Percentiles rank a stretch among this genome's conserved stretches.
phyloP scores from a whole-genome alignment of 2,113 vertebrate species.

The Vimba vimba region DNA sequence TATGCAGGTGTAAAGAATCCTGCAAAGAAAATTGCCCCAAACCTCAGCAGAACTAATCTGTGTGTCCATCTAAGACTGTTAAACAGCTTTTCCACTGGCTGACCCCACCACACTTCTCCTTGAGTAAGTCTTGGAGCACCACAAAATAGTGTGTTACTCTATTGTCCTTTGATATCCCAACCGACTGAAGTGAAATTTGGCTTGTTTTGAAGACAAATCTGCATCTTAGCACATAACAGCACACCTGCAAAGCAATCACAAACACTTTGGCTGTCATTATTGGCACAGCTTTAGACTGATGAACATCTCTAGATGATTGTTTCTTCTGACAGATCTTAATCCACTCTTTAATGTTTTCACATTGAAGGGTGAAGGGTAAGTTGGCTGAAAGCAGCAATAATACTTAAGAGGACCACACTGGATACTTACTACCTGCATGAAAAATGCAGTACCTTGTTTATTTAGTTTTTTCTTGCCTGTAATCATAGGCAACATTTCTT shows the following conservation, averaged over 20 bases:
- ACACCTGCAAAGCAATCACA: neutral
- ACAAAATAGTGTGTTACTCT: neutral
- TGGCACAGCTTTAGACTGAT: neutral
- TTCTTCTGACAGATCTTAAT: neutral
- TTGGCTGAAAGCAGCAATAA: neutral
- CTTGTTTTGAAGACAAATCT: neutral
- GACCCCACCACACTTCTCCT: neutral
- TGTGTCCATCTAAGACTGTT: neutral
- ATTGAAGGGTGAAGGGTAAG: neutral
- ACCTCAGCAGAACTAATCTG: neutral
- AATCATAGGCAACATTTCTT: neutral
- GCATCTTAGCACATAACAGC: neutral
- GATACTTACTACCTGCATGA: neutral
- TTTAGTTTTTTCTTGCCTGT: neutral
- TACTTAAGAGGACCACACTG: neutral
- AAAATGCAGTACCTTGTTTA: neutral
- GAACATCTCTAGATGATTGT: neutral
- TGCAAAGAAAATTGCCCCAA: neutral
- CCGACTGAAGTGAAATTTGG: neutral
- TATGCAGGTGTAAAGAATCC: neutral
- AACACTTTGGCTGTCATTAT: neutral
- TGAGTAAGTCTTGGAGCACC: neutral
- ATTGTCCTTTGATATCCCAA: neutral
- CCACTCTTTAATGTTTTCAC: no score
- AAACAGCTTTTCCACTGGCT: neutral